phyloP scores from a whole-genome alignment of 2,888 invertebrate genomes.

The Oxytorus armatus region DNA sequence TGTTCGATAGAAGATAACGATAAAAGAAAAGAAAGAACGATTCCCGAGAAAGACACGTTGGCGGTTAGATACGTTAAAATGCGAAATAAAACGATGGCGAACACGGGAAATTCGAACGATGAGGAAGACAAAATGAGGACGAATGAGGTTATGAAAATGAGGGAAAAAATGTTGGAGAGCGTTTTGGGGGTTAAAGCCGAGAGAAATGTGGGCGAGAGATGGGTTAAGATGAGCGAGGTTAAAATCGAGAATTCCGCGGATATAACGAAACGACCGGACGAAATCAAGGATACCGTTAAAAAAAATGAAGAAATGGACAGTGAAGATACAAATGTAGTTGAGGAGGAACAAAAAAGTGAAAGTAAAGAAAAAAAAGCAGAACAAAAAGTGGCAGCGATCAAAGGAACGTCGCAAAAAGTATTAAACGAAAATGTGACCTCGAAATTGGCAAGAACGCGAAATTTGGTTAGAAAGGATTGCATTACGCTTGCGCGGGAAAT shows the following conservation, averaged over 20 bases:
- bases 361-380: not conserved
- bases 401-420: not conserved
- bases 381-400: not conserved
- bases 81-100: slow-evolving; percentile 32
- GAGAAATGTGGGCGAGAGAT: slow-evolving; percentile 44
- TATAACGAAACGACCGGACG: slow-evolving; percentile 28
- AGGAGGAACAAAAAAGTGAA: not conserved
- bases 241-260: slow-evolving; percentile 33
- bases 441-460: slow-evolving; percentile 54
- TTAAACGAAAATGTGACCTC: slow-evolving; percentile 16
- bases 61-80: slow-evolving; percentile 60
- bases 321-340: not conserved
- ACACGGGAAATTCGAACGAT: not conserved
- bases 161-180: slow-evolving; percentile 46
- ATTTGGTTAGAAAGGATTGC: slow-evolving; percentile 64
- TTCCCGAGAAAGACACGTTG: slow-evolving; percentile 27
- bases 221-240: slow-evolving; percentile 45
- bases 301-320: slow-evolving; percentile 1
- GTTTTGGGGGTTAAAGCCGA: slow-evolving; percentile 54
- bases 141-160: slow-evolving; percentile 23
- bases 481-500: slow-evolving; percentile 56
- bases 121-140: not conserved
- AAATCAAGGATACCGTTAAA: slow-evolving; percentile 9
- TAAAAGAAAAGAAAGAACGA: slow-evolving; percentile 13
- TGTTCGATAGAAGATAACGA: not conserved